A percentile compares a stretch with the other conserved stretches of the same genome.
Conservation (phyloP, 2,888 invertebrate genomes). For the Rhamphomyia laevipes region DNA sequence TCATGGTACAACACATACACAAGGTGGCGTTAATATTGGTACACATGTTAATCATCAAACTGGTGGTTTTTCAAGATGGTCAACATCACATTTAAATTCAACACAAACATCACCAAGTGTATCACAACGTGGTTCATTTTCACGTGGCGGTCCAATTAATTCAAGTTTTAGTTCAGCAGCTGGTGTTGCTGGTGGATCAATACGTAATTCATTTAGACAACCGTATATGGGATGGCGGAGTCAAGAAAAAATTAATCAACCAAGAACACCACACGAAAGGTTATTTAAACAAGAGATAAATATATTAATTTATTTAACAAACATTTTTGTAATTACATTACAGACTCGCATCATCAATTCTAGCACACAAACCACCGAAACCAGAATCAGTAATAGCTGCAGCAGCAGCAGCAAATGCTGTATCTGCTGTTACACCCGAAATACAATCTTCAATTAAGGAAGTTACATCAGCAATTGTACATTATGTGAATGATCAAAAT, state of each 20-base stretch:
- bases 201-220: conserved; percentile 57
- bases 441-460: conserved; percentile 82
- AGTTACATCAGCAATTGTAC: conserved; percentile 85
- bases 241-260: conserved; percentile 68
- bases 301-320: not conserved
- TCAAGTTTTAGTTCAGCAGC: conserved; percentile 46
- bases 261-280: conserved; percentile 77
- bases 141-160: conserved; percentile 42
- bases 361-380: conserved; percentile 41
- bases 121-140: conserved; percentile 59
- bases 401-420: conserved; percentile 36
- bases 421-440: conserved; percentile 41
- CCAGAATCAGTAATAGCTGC: conserved; percentile 30
- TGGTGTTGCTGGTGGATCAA: conserved; percentile 51
- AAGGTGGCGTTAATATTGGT: conserved; percentile 11
- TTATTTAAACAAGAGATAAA: conserved; percentile 20
- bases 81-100: conserved; percentile 62
- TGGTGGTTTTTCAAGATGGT: conserved; percentile 46
- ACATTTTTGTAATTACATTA: conserved; percentile 3
- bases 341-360: conserved; percentile 55
- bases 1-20: conserved; percentile 25
- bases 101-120: conserved; percentile 63
- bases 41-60: conserved; percentile 14
- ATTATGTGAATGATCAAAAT: conserved; percentile 71
- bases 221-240: conserved; percentile 85